These are phyloP conservation scores for Sthenelais limicola DNA, from an alignment of 2,888 invertebrate genomes.

Conservation along the genomic window DNA sequence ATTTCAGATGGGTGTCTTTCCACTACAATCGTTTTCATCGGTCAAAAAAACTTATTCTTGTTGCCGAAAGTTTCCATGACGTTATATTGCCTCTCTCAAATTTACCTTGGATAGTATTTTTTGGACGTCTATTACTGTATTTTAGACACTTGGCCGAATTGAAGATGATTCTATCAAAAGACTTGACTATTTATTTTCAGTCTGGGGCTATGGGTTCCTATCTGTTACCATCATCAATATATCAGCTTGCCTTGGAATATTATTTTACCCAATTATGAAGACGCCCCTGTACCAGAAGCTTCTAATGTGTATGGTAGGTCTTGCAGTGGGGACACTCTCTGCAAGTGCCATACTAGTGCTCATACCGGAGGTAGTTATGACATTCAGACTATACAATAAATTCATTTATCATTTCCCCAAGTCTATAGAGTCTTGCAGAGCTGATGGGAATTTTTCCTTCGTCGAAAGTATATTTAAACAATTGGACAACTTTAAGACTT, in stretches of 20 bases:
- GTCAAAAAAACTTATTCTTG: neutral
- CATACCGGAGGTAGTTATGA: conserved; percentile 78
- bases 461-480: too few species aligned
- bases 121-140: too few species aligned
- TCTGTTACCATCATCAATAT: conserved; percentile 87
- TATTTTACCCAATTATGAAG: conserved; percentile 89
- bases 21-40: neutral
- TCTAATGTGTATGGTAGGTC: conserved; percentile 88
- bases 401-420: too few species aligned
- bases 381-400: too few species aligned
- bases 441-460: too few species aligned
- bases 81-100: too few species aligned
- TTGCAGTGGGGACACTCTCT: conserved; percentile 89
- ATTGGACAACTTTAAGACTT: too few species aligned
- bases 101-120: too few species aligned
- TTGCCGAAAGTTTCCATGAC: too few species aligned
- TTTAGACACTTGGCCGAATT: too few species aligned
- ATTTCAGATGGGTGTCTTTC: neutral
- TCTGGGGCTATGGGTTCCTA: conserved; percentile 69
- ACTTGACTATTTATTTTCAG: conserved; percentile 40
- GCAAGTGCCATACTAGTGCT: conserved; percentile 92
- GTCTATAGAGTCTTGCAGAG: too few species aligned
- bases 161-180: neutral
- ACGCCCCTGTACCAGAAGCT: conserved; percentile 86
- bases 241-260: conserved; percentile 88